Base-by-base conservation (phyloP, 2,797 vertebrate species). In the Petrocephalus sullivani region DNA sequence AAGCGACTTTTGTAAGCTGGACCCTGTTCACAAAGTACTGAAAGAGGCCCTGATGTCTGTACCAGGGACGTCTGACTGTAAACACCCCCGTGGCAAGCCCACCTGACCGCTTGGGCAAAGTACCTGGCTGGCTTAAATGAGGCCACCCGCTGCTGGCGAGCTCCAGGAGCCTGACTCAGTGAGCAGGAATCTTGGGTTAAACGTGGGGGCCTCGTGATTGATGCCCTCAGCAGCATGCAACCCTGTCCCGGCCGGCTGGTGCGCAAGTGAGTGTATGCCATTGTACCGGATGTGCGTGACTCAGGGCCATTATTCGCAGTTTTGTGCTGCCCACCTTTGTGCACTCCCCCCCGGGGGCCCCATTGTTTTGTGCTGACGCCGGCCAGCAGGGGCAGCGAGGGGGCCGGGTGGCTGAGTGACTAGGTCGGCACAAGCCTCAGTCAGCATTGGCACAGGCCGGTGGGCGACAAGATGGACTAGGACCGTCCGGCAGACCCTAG, bases 291-390 rank as follows among this genome's bases (percentile, higher is more conserved):
- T 12, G 61, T 86, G 78, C 5, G 85, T 86, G 89, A 3, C 92
- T 93, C 93, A 89, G 92, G 87, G 89, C 94, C 64, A 41, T 92
- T 94, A 93, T 95, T 95, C 93, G 93, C 49, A 19, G 92, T 92
- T 61, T 92, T 92, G 92, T 49, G 92, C 58, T 57, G 86, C 41
- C 88, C 89, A 88, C 1, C 87, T 89, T 91, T 92, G 92, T 90
- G 87, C 92, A 93, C 94, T 92, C 92, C 92, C 93, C 92, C 92
- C 92, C 91, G 91, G 92, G 91, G 91, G 92, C 91, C 92, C 91
- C 91, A 92, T 28, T 46, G 92, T 94, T 57, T 95, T 91, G 93
- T 95, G 95, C 93, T 94, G 95, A 92, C 93, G 92, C 92, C 93
- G 91, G 91, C 89, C 90, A n/a, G 81, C 49, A 57, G 81, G 81